phyloP scores from a whole-genome alignment of 1,140 invertebrate species.

The Delia radicum region DNA sequence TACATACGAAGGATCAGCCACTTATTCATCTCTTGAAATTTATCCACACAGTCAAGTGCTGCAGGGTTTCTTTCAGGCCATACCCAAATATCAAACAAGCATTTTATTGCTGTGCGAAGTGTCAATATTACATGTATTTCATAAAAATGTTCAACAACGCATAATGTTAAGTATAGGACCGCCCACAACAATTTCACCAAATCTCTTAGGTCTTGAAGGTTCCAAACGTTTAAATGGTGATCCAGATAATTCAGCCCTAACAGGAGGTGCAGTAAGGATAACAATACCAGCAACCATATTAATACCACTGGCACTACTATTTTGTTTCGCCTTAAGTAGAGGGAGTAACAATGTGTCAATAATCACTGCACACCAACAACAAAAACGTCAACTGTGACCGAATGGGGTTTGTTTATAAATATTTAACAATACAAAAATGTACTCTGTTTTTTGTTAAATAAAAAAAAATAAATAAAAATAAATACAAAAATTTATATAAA shows the following conservation, averaged over 20 bases:
- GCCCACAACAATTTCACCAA: conserved; percentile 52
- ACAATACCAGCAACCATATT: conserved; percentile 31
- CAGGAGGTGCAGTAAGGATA: conserved; percentile 42
- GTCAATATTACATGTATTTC: conserved; percentile 51
- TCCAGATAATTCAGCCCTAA: conserved; percentile 54
- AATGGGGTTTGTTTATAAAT: conserved; percentile 15
- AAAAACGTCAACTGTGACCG: conserved; percentile 19
- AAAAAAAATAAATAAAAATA: neutral
- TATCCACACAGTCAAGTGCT: conserved; percentile 51
- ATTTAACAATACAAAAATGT: neutral
- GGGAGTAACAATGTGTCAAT: neutral
- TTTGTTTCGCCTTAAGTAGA: neutral
- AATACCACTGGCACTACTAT: neutral
- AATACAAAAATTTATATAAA: neutral
- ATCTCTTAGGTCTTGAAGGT: conserved; percentile 51
- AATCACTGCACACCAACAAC: neutral
- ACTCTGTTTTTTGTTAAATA: neutral
- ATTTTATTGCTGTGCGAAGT: conserved; percentile 51
- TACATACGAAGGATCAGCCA: conserved; percentile 47
- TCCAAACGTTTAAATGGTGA: conserved; percentile 52
- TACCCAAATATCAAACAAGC: conserved; percentile 49
- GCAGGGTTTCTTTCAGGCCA: conserved; percentile 50
- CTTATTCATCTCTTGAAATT: conserved; percentile 49
- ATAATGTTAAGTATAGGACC: conserved; percentile 42
- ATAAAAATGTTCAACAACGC: conserved; percentile 51